phyloP scores from a whole-genome alignment of 2,113 vertebrate genomes.

The Chaetura pelagica region DNA sequence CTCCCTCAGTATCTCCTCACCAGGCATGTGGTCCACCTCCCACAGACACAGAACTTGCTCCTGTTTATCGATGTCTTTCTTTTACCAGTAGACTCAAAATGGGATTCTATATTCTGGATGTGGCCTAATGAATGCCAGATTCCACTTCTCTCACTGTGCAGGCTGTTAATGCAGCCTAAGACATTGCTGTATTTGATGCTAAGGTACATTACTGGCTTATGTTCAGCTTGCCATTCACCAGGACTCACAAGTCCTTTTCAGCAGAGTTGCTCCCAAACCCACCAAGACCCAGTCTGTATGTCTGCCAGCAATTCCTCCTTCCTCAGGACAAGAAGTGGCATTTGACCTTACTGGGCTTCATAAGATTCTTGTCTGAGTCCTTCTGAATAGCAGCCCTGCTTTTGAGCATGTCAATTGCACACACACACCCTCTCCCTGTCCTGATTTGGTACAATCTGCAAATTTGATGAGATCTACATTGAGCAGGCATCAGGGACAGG shows the following conservation, averaged over 20 bases:
- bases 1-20: background rate
- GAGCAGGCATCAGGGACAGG: background rate
- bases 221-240: background rate
- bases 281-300: background rate
- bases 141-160: background rate
- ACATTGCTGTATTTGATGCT: background rate
- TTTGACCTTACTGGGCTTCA: background rate
- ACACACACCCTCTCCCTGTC: accelerated
- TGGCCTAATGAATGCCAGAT: background rate
- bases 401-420: background rate
- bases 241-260: background rate
- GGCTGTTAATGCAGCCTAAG: background rate
- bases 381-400: background rate
- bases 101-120: background rate
- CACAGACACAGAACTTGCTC: background rate
- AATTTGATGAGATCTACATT: background rate
- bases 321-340: background rate
- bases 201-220: background rate
- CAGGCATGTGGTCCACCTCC: background rate
- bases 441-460: background rate
- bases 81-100: background rate
- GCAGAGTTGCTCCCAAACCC: background rate
- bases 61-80: background rate
- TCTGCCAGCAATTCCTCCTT: background rate
- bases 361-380: background rate